Evolutionary conservation across 2,113 vertebrate genomes (phyloP), one percentile per base, ranked within the genome.

Genomic region (Silurus meridionalis): DNA sequence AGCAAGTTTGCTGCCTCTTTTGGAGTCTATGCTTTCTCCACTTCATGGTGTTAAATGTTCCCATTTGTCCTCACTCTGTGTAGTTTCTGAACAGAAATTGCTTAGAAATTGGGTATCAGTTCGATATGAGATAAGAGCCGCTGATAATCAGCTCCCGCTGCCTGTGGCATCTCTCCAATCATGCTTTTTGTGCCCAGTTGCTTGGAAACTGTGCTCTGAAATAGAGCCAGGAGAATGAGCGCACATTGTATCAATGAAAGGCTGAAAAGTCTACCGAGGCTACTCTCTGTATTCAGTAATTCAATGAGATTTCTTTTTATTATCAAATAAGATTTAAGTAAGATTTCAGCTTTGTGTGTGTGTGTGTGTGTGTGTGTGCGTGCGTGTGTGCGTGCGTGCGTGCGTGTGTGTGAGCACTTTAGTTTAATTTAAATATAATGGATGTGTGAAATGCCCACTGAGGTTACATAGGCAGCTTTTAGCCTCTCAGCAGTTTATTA

Each of bases 171-270:
- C 83, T 89, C 69, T 84, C 77, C 53, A 86, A 83, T 90, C 82
- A 80, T 71, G 82, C 78, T 75, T 83, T 86, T 90, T 87, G 82
- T 88, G 52, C 84, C 84, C 61, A 72, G 87, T 90, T 91, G 90
- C 89, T 88, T 86, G 78, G 90, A 86, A 90, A 90, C 88, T 78
- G 78, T 81, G 53, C 77, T 86, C 86, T 80, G 60, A 64, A 88
- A 85, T 48, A 74, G 86, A 78, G 55, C 60, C 79, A 69, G 53
- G 78, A 84, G 79, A 86, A 90, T 86, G 58, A 82, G 72, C 17
- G 21, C 58, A 55, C 66, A 72, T 60, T 88, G 87, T 84, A 80
- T 86, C 5, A 21, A 60, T 69, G 86, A 84, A 87, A 66, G 67
- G 21, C 60, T 55, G 67, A 71, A 86, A 74, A 82, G 85, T 78